Evolutionary conservation across 2,888 invertebrate species (phyloP), one percentile per base, ranked within the genome.

Genomic region (Ichneumon xanthorius): DNA sequence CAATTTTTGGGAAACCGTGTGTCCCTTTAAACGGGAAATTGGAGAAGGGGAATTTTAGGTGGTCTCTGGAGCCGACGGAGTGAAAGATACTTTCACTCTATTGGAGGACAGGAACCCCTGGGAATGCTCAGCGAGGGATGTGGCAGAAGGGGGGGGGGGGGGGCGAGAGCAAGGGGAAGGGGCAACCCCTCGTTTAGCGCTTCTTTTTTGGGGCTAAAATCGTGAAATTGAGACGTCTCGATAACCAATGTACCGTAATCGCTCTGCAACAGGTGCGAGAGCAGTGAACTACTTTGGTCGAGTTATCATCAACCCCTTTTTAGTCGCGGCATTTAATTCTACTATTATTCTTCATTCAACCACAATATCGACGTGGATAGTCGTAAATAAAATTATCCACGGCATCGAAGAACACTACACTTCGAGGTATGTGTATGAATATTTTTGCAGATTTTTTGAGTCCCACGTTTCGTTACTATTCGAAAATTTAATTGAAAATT

Each of bases 221-320:
- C 90, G 91, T 93, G 93, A 93, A 93, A 93, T 93, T 93, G 93
- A 93, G 93, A 93, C 92, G 92, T 93, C 92, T 90, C 90, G 89
- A 90, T 90, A 90, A 89, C 90, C 91, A 91, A 90, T 92, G 92
- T 91, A 89, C 89, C 90, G 90, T 93, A 92, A 93, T 93, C 92
- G 92, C 90, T 91, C 86, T 40, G 82, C 80, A 89, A 92, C 93
- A 93, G 93, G 93, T 93, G 93, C 90, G 89, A 90, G 91, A 92
- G 92, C 89, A 89, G 79, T 87, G 88, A 87, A 80, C 55, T n/a
- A 40, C 76, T 76, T 40, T 45, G 53, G 48, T 82, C 55, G 63
- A 61, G 50, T 76, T 33, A 30, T 33, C 6, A 7, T 33, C 63
- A 7, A 63, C 6, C 33, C 63, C 30, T n/a, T 63, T 30, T 22